Percentiles rank a stretch among this genome's conserved stretches.
Conservation (phyloP, 2,113 vertebrate genomes). For the Sinosuthora webbiana region DNA sequence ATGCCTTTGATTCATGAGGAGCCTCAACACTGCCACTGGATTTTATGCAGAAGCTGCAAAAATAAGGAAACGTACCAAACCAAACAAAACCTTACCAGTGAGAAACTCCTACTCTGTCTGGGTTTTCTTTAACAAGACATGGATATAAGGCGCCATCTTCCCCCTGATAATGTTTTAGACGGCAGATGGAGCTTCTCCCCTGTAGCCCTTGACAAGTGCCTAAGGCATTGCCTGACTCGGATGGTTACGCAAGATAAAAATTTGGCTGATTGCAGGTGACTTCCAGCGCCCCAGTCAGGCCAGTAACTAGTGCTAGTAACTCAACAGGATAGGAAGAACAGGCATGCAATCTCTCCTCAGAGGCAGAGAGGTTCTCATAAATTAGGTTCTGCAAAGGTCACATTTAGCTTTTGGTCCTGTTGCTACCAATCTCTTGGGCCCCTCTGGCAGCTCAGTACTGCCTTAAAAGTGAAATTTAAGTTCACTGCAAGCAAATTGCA, state of each 20-base stretch:
- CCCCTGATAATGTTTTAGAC: background rate
- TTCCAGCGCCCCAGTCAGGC: background rate
- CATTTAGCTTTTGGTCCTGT: background rate
- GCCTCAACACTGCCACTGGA: background rate
- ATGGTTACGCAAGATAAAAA: background rate
- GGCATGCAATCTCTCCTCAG: background rate
- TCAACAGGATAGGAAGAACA: background rate
- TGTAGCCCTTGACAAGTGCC: background rate
- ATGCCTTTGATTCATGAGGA: background rate
- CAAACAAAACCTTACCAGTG: background rate
- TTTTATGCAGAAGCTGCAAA: background rate
- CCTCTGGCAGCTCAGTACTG: background rate
- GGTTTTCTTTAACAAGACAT: background rate
- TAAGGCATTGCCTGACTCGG: accelerated
- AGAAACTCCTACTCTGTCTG: background rate
- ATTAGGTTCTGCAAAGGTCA: background rate
- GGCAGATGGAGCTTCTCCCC: background rate
- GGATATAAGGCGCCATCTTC: background rate
- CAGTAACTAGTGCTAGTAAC: background rate
- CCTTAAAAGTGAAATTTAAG: background rate
- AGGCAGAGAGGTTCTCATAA: background rate
- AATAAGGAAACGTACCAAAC: background rate
- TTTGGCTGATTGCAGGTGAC: background rate
- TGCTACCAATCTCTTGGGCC: background rate
- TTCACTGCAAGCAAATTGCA: background rate